A percentile compares a stretch with the other conserved stretches of the same genome.
Conservation (phyloP, 2,113 vertebrate genomes). For the Petaurus breviceps region DNA sequence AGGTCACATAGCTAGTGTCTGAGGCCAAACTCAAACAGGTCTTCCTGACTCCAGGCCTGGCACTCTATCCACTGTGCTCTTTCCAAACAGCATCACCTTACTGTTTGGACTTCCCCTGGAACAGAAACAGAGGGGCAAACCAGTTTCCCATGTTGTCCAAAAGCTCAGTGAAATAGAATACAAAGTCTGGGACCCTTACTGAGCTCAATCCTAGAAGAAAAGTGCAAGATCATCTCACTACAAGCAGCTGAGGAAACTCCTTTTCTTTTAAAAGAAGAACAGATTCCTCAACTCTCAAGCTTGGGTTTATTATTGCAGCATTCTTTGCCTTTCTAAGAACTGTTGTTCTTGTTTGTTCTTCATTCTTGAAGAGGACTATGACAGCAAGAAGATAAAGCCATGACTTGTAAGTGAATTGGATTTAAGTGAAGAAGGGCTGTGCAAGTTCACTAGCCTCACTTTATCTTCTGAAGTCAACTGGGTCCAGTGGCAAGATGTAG, state of each 20-base stretch:
- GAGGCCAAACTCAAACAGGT: not conserved
- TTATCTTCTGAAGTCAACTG: no score
- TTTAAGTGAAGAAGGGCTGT: no score
- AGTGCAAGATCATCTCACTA: not conserved
- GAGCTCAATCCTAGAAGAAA: not conserved
- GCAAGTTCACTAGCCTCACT: no score
- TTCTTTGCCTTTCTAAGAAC: not conserved
- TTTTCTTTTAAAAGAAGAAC: not conserved
- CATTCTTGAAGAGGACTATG: no score
- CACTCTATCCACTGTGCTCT: not conserved
- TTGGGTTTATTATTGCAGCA: not conserved
- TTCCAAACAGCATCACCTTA: not conserved
- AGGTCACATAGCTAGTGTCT: not conserved
- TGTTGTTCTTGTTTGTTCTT: no score
- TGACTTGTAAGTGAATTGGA: no score
- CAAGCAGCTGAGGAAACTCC: not conserved
- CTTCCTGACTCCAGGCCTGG: not conserved
- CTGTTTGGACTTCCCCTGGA: not conserved
- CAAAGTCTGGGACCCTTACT: not conserved
- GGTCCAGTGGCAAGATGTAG: no score
- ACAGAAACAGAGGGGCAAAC: not conserved
- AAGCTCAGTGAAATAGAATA: not conserved
- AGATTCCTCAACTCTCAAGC: not conserved
- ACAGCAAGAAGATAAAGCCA: no score
- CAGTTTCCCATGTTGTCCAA: not conserved